Evolutionary conservation across 2,888 invertebrate species (phyloP).

Genomic region (Tridacna crocea): DNA sequence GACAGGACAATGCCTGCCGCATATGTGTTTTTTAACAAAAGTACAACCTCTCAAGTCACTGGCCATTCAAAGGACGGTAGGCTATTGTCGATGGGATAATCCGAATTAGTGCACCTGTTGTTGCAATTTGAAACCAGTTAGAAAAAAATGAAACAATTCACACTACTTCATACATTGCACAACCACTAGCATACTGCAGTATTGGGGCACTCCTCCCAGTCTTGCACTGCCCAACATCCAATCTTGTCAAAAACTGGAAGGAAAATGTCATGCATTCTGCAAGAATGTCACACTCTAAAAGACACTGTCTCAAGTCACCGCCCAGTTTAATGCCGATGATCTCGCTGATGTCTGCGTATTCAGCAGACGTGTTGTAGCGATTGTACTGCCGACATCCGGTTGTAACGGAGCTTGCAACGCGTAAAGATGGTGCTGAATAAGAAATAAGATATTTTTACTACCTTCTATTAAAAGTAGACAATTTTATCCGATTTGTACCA

Average conservation of each 20-base stretch:
- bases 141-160: neutral
- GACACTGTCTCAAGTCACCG: slow-evolving; percentile 19
- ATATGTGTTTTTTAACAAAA: too few relatives aligned
- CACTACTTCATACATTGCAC: neutral
- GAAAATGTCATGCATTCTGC: slow-evolving; percentile 12
- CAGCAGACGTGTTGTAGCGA: neutral
- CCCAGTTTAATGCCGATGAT: neutral
- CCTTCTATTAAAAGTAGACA: neutral
- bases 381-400: slow-evolving; percentile 3
- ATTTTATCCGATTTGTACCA: too few relatives aligned
- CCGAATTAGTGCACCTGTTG: too few relatives aligned
- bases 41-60: too few relatives aligned
- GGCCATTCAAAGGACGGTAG: too few relatives aligned
- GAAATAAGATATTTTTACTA: neutral
- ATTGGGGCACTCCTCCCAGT: neutral
- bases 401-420: neutral
- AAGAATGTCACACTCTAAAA: slow-evolving; percentile 4
- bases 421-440: neutral
- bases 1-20: too few relatives aligned
- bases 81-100: too few relatives aligned
- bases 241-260: neutral
- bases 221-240: neutral
- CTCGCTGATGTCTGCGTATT: neutral
- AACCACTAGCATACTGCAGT: neutral
- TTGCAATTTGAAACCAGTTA: too few relatives aligned